Evolutionary conservation across 2,113 vertebrate genomes (phyloP).

Genomic region (Corythornis madagascariensis): DNA sequence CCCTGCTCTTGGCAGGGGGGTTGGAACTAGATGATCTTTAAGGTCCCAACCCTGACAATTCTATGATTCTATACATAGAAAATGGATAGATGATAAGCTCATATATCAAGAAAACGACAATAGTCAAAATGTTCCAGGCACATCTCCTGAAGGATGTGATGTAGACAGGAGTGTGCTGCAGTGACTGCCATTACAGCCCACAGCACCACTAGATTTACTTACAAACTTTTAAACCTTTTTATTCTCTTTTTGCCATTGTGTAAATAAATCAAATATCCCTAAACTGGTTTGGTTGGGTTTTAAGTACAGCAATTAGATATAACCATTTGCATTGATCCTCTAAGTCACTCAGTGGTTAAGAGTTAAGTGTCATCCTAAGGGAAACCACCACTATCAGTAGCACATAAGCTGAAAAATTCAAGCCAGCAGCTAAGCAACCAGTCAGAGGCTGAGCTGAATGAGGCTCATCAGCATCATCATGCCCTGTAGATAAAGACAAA

Average conservation of each 20-base stretch:
- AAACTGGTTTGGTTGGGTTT: neutral
- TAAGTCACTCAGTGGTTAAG: neutral
- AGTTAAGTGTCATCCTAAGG: neutral
- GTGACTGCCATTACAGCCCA: neutral
- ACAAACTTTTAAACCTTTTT: neutral
- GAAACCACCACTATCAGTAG: accelerated
- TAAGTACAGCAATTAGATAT: neutral
- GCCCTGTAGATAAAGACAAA: neutral
- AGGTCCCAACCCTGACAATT: too few species aligned
- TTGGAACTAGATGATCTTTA: too few species aligned
- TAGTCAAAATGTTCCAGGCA: neutral
- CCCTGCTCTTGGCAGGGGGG: too few species aligned
- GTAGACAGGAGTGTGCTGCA: accelerated
- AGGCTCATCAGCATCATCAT: neutral
- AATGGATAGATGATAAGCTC: neutral
- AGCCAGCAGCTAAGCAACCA: neutral
- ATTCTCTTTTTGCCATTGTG: neutral
- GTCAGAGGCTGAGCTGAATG: neutral
- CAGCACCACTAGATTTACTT: neutral
- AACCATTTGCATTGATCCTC: neutral
- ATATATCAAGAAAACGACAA: neutral
- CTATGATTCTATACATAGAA: neutral
- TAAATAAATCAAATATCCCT: neutral
- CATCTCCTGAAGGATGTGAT: neutral
- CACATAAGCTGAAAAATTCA: neutral